A percentile compares a stretch with the other conserved stretches of the same genome.
Evolutionary conservation across 2,797 vertebrate species (phyloP).

Genomic region (Moxostoma hubbsi): DNA sequence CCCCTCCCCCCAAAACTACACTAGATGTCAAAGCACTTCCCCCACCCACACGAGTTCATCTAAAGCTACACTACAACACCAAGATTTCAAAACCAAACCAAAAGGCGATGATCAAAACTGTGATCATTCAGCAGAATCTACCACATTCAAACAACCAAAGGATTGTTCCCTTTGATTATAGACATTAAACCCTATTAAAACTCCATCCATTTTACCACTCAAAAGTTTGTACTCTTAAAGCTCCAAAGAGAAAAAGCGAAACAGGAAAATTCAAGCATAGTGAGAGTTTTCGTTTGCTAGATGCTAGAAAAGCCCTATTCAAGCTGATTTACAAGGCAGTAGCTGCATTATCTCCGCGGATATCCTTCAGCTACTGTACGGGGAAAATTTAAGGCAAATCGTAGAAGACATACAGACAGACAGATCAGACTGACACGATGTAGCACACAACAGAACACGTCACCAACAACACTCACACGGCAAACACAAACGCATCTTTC

Average conservation of each 20-base stretch:
- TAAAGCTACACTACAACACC: slow-evolving; percentile 86
- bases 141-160: slow-evolving; percentile 88
- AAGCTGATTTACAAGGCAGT: slow-evolving; percentile 68
- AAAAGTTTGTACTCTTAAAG: slow-evolving; percentile 79
- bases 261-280: slow-evolving; percentile 85
- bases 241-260: slow-evolving; percentile 78
- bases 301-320: slow-evolving; percentile 85
- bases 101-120: slow-evolving; percentile 80
- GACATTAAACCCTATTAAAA: slow-evolving; percentile 90
- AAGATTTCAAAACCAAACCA: slow-evolving; percentile 76
- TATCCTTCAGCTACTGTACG: slow-evolving; percentile 82
- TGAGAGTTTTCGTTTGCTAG: slow-evolving; percentile 81
- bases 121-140: slow-evolving; percentile 88
- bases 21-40: slow-evolving; percentile 59
- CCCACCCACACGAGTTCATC: slow-evolving; percentile 72
- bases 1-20: slow-evolving; percentile 54
- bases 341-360: slow-evolving; percentile 78
- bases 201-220: slow-evolving; percentile 84
- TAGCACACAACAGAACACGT: slow-evolving; percentile 88
- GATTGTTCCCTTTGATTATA: slow-evolving; percentile 83
- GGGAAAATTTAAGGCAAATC: slow-evolving; percentile 96
- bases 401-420: slow-evolving; percentile 76
- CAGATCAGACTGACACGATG: slow-evolving; percentile 81
- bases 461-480: slow-evolving; percentile 90
- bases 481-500: slow-evolving; percentile 87